phyloP scores from a whole-genome alignment of 2,797 vertebrate species.

The Anas acuta region DNA sequence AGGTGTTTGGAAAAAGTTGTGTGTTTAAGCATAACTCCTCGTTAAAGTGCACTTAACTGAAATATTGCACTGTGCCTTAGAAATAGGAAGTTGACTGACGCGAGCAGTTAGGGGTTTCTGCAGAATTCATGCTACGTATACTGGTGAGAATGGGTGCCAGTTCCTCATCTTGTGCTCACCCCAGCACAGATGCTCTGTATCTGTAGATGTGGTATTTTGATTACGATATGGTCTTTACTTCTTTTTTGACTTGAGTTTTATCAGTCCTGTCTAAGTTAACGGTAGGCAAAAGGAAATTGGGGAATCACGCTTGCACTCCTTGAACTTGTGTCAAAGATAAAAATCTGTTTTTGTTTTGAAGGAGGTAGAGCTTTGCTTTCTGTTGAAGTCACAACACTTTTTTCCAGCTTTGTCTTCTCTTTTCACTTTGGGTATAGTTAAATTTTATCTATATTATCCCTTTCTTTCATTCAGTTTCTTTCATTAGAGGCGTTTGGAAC shows the following conservation, averaged over 20 bases:
- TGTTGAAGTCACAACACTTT: neutral
- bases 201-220: neutral
- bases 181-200: neutral
- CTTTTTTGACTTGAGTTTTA: neutral
- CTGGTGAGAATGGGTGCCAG: neutral
- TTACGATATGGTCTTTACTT: neutral
- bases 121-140: rapidly evolving
- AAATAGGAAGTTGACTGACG: neutral
- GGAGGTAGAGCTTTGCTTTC: neutral
- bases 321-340: neutral
- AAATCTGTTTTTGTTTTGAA: neutral
- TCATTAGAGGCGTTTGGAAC: neutral
- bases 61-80: neutral
- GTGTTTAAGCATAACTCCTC: neutral
- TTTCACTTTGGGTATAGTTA: neutral
- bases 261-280: neutral
- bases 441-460: neutral
- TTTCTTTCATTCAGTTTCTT: neutral
- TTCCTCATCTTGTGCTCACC: neutral
- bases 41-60: neutral
- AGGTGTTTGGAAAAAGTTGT: conserved; percentile 15
- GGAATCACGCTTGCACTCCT: neutral
- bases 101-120: neutral
- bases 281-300: neutral
- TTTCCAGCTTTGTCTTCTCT: neutral